Conservation (phyloP, 2,797 vertebrate species). For the Philypnodon macrostomus region DNA sequence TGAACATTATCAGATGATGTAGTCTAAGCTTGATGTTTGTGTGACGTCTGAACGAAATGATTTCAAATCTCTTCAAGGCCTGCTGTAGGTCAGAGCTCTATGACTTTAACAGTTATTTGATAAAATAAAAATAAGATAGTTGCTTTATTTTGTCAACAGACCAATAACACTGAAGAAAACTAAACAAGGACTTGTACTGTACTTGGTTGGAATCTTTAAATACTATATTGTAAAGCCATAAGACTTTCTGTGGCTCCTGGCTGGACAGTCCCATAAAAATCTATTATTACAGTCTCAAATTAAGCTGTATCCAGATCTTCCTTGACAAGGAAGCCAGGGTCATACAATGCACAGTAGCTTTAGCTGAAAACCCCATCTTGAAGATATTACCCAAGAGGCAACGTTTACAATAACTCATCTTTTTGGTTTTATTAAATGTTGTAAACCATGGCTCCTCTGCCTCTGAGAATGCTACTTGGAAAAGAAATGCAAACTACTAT, state of each 20-base stretch:
- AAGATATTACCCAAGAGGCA: conserved; percentile 60
- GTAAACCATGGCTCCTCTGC: neutral
- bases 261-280: conserved; percentile 36
- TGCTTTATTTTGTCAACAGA: conserved; percentile 24
- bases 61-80: conserved; percentile 74
- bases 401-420: conserved; percentile 47
- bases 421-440: conserved; percentile 33
- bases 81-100: conserved; percentile 41
- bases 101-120: conserved; percentile 37
- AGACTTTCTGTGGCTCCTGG: conserved; percentile 32
- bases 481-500: no score
- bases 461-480: no score
- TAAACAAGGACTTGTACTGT: conserved; percentile 4
- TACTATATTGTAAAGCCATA: neutral
- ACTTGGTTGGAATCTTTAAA: conserved; percentile 2
- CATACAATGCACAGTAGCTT: conserved; percentile 30
- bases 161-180: conserved; percentile 18
- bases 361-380: conserved; percentile 58
- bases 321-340: conserved; percentile 11
- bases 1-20: conserved; percentile 70
- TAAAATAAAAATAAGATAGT: conserved; percentile 32
- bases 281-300: conserved; percentile 41
- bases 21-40: conserved; percentile 76
- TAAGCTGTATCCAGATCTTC: conserved; percentile 15
- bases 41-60: conserved; percentile 70